phyloP scores from a whole-genome alignment of 2,888 invertebrate species.

The Lingula anatina region DNA sequence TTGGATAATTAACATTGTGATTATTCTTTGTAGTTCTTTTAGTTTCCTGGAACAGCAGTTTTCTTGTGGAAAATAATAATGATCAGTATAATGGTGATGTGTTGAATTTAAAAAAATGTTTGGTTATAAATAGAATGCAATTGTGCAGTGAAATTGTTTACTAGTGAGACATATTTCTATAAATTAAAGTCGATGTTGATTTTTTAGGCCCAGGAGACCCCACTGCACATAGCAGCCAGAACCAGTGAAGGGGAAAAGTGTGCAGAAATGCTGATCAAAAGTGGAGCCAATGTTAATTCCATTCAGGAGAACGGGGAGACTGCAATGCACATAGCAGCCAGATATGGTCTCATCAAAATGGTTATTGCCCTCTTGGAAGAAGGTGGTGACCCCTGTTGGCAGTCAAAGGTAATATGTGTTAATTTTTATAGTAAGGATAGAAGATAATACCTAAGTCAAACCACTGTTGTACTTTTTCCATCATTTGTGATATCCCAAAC shows the following conservation, averaged over 20 bases:
- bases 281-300: conserved; percentile 94
- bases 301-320: conserved; percentile 92
- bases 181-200: neutral
- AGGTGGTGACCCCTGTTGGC: conserved; percentile 82
- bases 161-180: neutral
- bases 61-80: too few relatives aligned
- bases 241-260: conserved; percentile 88
- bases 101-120: too few relatives aligned
- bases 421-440: too few relatives aligned
- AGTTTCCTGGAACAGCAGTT: too few relatives aligned
- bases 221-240: conserved; percentile 93
- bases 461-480: too few relatives aligned
- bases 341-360: conserved; percentile 84
- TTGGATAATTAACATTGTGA: too few relatives aligned
- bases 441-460: too few relatives aligned
- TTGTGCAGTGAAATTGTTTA: too few relatives aligned
- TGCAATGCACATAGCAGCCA: conserved; percentile 92
- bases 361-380: conserved; percentile 83
- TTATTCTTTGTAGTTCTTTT: too few relatives aligned
- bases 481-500: too few relatives aligned
- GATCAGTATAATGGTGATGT: too few relatives aligned
- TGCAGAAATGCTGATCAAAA: conserved; percentile 94
- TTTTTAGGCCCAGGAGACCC: conserved; percentile 74
- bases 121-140: too few relatives aligned
- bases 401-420: conserved; percentile 88